Evolutionary conservation across 2,113 vertebrate species (phyloP).

Genomic region (Dipodomys stephensi): DNA sequence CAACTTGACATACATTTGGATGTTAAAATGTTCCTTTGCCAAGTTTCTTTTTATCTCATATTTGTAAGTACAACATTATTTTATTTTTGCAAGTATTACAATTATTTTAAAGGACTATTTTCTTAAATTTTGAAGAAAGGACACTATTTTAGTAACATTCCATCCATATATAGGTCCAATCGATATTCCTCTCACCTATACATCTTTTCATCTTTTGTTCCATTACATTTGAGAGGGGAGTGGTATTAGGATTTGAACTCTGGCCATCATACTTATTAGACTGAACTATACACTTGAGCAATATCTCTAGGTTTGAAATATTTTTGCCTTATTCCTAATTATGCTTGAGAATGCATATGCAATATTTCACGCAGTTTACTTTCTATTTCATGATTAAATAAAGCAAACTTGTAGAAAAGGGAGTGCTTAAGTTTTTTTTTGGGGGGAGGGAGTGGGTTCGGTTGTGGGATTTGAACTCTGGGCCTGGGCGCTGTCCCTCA

Average conservation of each 20-base stretch:
- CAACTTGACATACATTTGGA: background rate
- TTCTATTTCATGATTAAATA: background rate
- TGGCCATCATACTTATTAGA: too few species aligned
- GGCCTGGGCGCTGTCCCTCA: too few species aligned
- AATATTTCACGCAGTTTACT: background rate
- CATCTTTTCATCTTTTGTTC: background rate
- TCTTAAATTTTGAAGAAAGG: background rate
- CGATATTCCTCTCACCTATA: background rate
- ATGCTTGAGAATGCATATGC: background rate
- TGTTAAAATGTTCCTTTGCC: too few species aligned
- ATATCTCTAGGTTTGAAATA: background rate
- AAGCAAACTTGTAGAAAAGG: background rate
- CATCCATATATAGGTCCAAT: background rate
- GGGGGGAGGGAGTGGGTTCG: too few species aligned
- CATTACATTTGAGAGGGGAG: too few species aligned
- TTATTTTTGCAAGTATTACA: background rate
- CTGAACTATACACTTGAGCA: too few species aligned
- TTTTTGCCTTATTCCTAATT: too few species aligned
- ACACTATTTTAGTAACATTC: background rate
- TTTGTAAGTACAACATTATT: background rate
- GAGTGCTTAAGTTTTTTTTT: background rate
- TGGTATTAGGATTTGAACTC: too few species aligned
- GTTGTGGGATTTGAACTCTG: too few species aligned
- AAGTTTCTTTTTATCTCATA: background rate
- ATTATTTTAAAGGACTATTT: background rate